Evolutionary conservation across 2,888 invertebrate species (phyloP).

Genomic region (Globia sparganii): DNA sequence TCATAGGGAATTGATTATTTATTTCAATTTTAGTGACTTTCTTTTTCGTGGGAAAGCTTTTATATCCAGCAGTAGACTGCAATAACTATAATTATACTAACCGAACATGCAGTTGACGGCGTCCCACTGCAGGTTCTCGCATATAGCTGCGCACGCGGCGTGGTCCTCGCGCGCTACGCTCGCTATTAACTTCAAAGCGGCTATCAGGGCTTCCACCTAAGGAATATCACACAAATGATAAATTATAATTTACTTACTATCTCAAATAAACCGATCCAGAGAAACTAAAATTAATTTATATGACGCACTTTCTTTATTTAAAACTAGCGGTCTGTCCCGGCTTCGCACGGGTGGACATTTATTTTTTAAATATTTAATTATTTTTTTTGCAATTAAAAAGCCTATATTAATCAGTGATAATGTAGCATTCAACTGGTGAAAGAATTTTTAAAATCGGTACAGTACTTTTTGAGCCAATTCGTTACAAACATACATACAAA

Average conservation of each 20-base stretch:
- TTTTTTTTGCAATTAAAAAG: no score
- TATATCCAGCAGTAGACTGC: background rate
- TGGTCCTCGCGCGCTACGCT: slow-evolving; percentile 95
- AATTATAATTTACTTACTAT: background rate
- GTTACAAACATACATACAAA: no score
- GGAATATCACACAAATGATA: background rate
- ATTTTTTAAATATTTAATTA: no score
- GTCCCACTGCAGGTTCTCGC: slow-evolving; percentile 97
- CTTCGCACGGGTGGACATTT: no score
- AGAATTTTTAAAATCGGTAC: no score
- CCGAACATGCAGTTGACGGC: slow-evolving; percentile 94
- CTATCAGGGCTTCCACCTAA: slow-evolving; percentile 94
- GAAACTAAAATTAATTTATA: background rate
- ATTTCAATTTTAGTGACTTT: background rate
- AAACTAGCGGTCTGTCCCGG: no score
- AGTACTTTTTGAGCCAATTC: no score
- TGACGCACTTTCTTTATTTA: no score
- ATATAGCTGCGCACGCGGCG: slow-evolving; percentile 94
- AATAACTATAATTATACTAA: slow-evolving; percentile 55
- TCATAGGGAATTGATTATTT: background rate
- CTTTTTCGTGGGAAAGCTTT: background rate
- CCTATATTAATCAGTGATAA: no score
- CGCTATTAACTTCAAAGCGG: slow-evolving; percentile 94
- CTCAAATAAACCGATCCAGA: background rate
- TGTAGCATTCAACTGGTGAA: no score